phyloP scores from a whole-genome alignment of 2,888 invertebrate species.

The Craniophora ligustri region DNA sequence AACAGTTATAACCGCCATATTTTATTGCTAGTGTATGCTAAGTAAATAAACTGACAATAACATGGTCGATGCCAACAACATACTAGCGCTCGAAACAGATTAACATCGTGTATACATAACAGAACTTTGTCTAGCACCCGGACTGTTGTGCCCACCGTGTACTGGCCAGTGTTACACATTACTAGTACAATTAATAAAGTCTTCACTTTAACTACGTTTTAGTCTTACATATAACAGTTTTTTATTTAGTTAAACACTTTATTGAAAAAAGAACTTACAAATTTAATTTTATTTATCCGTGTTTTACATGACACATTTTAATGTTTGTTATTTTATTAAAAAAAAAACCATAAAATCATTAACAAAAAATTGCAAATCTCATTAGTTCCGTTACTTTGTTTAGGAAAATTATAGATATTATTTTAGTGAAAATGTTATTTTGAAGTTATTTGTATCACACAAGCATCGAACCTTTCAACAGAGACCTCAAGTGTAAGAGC shows the following conservation, averaged over 20 bases:
- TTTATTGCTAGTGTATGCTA: neutral
- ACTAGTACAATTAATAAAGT: no score
- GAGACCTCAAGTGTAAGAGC: conserved; percentile 82
- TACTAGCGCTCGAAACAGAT: neutral
- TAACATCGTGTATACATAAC: conserved; percentile 4
- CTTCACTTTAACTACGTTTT: no score
- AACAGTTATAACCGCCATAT: no score
- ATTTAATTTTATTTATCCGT: no score
- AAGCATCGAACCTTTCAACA: conserved; percentile 81
- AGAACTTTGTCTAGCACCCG: conserved; percentile 21
- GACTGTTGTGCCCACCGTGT: conserved; percentile 2
- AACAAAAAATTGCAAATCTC: no score
- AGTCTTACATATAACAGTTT: neutral
- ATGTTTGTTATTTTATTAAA: no score
- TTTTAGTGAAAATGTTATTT: neutral
- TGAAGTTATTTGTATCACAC: conserved; percentile 15
- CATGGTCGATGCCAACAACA: conserved; percentile 9
- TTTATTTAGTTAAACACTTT: no score
- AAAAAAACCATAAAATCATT: no score
- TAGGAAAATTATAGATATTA: neutral
- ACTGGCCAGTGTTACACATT: neutral
- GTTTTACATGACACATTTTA: no score
- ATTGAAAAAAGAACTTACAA: no score
- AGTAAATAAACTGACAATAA: conserved; percentile 4
- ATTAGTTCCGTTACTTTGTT: no score